These are phyloP conservation scores for Tauraco hartlaubi DNA, from an alignment of 2,797 vertebrate genomes.

Conservation along the genomic window DNA sequence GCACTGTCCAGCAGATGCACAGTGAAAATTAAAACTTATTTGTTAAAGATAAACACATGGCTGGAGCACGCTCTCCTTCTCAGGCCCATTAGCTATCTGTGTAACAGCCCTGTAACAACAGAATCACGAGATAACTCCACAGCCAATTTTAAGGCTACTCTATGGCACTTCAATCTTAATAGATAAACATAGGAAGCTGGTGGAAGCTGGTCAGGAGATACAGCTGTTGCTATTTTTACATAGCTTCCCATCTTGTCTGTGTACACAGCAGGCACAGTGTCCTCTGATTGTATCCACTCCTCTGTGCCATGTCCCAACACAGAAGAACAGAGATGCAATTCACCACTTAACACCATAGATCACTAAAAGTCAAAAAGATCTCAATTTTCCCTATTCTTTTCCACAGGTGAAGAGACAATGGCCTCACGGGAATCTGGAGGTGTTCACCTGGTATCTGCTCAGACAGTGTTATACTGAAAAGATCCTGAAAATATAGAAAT, in stretches of 20 bases:
- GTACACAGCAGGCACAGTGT: background rate
- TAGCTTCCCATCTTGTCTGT: background rate
- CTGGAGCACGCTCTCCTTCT: background rate
- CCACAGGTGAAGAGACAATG: background rate
- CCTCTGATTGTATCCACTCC: background rate
- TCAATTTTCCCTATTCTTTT: background rate
- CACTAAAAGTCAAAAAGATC: background rate
- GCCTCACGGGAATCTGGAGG: background rate
- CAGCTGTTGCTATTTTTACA: background rate
- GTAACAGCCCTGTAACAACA: background rate
- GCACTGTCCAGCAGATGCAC: background rate
- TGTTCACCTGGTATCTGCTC: background rate
- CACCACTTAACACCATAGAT: background rate
- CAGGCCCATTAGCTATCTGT: background rate
- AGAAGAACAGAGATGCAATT: background rate
- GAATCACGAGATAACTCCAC: background rate
- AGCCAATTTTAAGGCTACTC: background rate
- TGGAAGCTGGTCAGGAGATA: background rate
- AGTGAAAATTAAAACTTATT: background rate
- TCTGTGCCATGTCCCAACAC: background rate
- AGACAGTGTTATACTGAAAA: background rate
- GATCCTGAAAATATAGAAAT: background rate
- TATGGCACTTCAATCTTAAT: background rate
- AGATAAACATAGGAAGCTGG: background rate
- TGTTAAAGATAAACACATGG: background rate